Evolutionary conservation across 2,113 vertebrate species (phyloP).

Genomic region (human (Homo sapiens)): GRCh38 chr19:15428501-15429000

Average conservation of each 20-base stretch:
- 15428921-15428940: background rate
- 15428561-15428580: constrained; percentile 50
- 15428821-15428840: background rate
- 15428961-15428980: background rate
- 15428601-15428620: background rate
- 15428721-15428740: background rate
- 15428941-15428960: background rate
- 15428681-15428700: background rate
- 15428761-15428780: background rate
- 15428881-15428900: background rate
- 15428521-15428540: constrained; percentile 78
- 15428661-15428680: constrained; percentile 1
- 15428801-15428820: background rate
- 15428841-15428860: background rate
- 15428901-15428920: background rate
- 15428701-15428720: background rate
- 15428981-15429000: background rate
- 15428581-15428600: constrained; percentile 39
- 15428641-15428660: background rate
- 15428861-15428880: background rate
- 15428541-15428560: constrained; percentile 70
- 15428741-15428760: background rate
- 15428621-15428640: background rate
- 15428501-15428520: constrained; percentile 89
- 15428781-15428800: background rate